Base-by-base conservation (phyloP, 2,888 invertebrate genomes). In the Kryphioiulus occultus region DNA sequence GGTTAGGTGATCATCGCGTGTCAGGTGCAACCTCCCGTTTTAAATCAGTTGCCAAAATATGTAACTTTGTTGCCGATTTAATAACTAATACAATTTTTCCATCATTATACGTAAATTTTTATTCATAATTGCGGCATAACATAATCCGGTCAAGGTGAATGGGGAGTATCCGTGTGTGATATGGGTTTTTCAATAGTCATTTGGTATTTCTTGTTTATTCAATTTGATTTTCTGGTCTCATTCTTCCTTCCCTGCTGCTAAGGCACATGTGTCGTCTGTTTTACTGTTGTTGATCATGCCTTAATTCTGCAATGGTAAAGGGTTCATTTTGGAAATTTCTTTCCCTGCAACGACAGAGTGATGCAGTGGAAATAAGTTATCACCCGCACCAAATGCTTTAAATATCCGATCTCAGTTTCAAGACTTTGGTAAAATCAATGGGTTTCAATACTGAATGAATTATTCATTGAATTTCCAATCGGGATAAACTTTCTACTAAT, bases 121-220 rank as follows among this genome's bases (percentile, higher is more conserved):
- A 78, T 78, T 78, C 78, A 26, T 32, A 32, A 78, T 32, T 30
- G 26, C 17, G 78, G 78, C 78, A 78, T 78, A 78, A 78, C 78
- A 17, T 78, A 78, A 26, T 26, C 12, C n/a, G 26, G 68, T 26
- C 68, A 26, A 15, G 30, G 78, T 78, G 78, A 30, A 30, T 32
- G 30, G 78, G 78, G 17, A 22, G 22, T 35, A 7, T 35, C 10
- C 22, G n/a, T 26, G 59, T 22, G n/a, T 68, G 59, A 68, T 53
- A 26, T 12, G 68, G 12, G 1, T 30, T 30, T 78, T 78, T 9
- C 30, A 3, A 78, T 44, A 44, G n/a, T n/a, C n/a, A 53, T n/a
- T 3, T 53, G 53, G 53, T 78, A 78, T 78, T 78, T 15, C 30
- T 26, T 30, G 78, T 30, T 78, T 17, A 78, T 78, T 32, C 12